These are phyloP conservation scores for Panzeria rudis DNA, from an alignment of 2,888 invertebrate species.

Conservation along the genomic window DNA sequence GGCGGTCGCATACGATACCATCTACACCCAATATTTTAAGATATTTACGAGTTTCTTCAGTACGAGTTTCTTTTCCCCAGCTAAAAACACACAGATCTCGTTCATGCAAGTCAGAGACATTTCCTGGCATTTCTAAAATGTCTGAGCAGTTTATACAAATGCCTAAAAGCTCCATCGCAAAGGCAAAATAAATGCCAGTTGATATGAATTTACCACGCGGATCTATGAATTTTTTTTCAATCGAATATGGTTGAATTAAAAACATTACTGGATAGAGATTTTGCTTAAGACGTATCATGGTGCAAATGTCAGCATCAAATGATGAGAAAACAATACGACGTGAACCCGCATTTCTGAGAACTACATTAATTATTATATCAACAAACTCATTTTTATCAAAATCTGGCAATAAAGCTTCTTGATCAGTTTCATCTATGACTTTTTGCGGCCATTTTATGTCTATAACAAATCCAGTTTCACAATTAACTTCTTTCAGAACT, in stretches of 20 bases:
- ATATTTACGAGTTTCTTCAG: slow-evolving; percentile 90
- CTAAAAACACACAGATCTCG: slow-evolving; percentile 93
- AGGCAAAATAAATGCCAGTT: slow-evolving; percentile 91
- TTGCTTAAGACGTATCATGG: slow-evolving; percentile 95
- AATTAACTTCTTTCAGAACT: slow-evolving; percentile 89
- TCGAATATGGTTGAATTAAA: slow-evolving; percentile 81
- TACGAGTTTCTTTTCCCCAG: slow-evolving; percentile 97
- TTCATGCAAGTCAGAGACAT: slow-evolving; percentile 88
- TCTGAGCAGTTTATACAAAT: slow-evolving; percentile 95
- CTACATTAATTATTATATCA: slow-evolving; percentile 91
- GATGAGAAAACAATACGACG: slow-evolving; percentile 95
- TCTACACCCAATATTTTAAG: slow-evolving; percentile 94
- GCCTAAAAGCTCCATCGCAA: slow-evolving; percentile 92
- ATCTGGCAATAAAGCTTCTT: background rate
- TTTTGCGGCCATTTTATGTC: slow-evolving; percentile 98
- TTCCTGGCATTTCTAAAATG: slow-evolving; percentile 89
- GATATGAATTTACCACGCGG: slow-evolving; percentile 90
- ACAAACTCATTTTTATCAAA: slow-evolving; percentile 95
- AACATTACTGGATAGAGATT: slow-evolving; percentile 97
- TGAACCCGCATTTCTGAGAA: slow-evolving; percentile 89
- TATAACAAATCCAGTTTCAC: slow-evolving; percentile 95
- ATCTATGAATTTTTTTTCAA: slow-evolving; percentile 87
- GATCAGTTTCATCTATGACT: slow-evolving; percentile 77
- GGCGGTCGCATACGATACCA: slow-evolving; percentile 96
- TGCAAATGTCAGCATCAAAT: slow-evolving; percentile 97